Base-by-base conservation (phyloP, 1,140 invertebrate species). In the Drosophila nikananu region DNA sequence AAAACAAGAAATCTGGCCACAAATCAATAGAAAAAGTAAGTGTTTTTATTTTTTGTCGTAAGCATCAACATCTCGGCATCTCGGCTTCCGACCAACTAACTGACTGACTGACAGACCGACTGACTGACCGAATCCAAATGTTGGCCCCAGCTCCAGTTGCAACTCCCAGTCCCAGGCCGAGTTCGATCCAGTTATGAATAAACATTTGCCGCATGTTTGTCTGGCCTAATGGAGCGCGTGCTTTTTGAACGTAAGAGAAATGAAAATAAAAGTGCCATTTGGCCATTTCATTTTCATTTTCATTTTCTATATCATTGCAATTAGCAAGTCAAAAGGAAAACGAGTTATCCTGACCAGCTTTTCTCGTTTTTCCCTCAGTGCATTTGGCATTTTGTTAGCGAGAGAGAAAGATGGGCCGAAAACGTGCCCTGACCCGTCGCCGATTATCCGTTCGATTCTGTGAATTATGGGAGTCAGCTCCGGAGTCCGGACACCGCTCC, bases 1-100 rank as follows among this genome's bases (percentile, higher is more conserved):
- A 84, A 84, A 87, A 89, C 84, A 83, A 87, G 84, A 87, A 87
- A 87, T 89, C 84, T 87, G 77, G 86, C 84, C 25, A 84, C 84
- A 87, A 87, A 87, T 87, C 84, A 89, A 89, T 87, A 84, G 81
- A 80, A 83, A 87, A 77, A 51, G 67, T 59, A 68, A 73, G 70
- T 77, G 74, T 42, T 77, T 77, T 77, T 77, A 67, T 68, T 77
- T 77, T 52, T 68, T 77, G 23, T 67, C 71, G 65, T 68, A 52
- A 39, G 54, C 54, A 42, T 64, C 52, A 41, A 19, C 54, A 19
- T 41, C 42, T 55, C 52, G 32, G 51, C n/a, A 54, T 54, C 23
- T 30, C 6, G 64, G 66, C 54, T 72, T 73, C 66, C 70, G 66
- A 72, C 70, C 65, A 35, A 66, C 44, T 30, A 35, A 39, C 46